These are phyloP conservation scores for Drosophila pegasa DNA, from an alignment of 2,888 invertebrate species.

Conservation along the genomic window DNA sequence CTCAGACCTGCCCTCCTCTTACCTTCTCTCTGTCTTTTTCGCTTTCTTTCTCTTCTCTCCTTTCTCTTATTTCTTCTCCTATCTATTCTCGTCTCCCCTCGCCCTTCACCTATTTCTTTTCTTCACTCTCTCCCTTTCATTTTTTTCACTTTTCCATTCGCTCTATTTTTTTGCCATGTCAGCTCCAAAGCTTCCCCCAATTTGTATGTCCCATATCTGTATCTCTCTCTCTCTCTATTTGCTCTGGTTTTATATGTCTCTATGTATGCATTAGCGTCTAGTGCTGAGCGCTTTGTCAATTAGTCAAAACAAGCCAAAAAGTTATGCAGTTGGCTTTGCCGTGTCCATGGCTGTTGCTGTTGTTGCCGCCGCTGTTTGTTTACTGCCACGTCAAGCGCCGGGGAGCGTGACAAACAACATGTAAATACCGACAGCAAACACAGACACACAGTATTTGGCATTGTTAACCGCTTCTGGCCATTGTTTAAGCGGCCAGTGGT, in stretches of 20 bases:
- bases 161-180: not conserved
- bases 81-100: not conserved
- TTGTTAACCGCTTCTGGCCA: conserved; percentile 60
- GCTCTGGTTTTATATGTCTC: conserved; percentile 21
- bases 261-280: conserved; percentile 7
- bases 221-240: conserved; percentile 23
- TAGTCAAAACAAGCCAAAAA: conserved; percentile 70
- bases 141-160: not conserved
- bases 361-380: conserved; percentile 31
- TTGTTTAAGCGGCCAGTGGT: conserved; percentile 53
- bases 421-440: conserved; percentile 58
- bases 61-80: not conserved
- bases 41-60: not conserved
- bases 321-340: conserved; percentile 51
- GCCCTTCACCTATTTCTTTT: not conserved
- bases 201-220: conserved; percentile 20
- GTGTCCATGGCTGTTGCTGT: conserved; percentile 10
- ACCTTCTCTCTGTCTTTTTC: too few relatives aligned
- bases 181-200: conserved; percentile 23
- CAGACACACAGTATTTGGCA: conserved; percentile 53
- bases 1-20: too few relatives aligned
- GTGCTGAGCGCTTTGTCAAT: conserved; percentile 61
- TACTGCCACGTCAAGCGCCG: conserved; percentile 47
- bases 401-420: conserved; percentile 63
- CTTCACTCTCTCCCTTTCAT: not conserved